Base-by-base conservation (phyloP, 2,888 invertebrate species). In the Apotomis betuletana region DNA sequence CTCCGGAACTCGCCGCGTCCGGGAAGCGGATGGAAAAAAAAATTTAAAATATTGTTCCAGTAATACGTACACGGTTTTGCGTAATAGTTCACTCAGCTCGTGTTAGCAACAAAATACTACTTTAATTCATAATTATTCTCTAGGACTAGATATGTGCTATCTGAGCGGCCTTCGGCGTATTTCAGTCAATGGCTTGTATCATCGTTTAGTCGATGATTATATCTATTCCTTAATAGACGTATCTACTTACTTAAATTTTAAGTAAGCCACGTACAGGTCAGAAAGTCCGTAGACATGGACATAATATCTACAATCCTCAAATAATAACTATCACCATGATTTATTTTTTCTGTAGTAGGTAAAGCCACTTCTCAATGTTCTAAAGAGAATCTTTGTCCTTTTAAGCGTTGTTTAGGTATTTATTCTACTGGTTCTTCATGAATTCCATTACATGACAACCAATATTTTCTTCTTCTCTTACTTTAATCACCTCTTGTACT, bases 21-120 rank as follows among this genome's bases (percentile, higher is more conserved):
- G 92, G 92, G 92, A 92, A 92, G 83, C 90, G 85, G 83, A 86
- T 84, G 82, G 82, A 79, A 84, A 87, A 41, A 41, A 88, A 83
- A 86, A 87, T 49, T 85, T 82, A 86, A 83, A 81, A 79, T 78
- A 80, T 73, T 78, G 75, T 77, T 76, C 77, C 83, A 85, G 85
- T 85, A 82, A 83, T 82, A 83, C 77, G 83, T 80, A 85, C 85
- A 85, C 87, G 86, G 74, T 81, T 78, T 89, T 89, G 82, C 86
- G 81, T 83, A 89, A 89, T 78, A 46, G 44, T 36, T 67, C 46
- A 58, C 62, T 68, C 52, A 58, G 38, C 59, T 72, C 58, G 57
- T 67, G 57, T 52, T 67, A 46, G 41, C 41, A 69, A 61, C 36
- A 12, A 58, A 51, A 49, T 51, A 38, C 51, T 63, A 38, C 67